These are phyloP conservation scores for Orius insidiosus DNA, from an alignment of 1,140 invertebrate species.

Conservation along the genomic window DNA sequence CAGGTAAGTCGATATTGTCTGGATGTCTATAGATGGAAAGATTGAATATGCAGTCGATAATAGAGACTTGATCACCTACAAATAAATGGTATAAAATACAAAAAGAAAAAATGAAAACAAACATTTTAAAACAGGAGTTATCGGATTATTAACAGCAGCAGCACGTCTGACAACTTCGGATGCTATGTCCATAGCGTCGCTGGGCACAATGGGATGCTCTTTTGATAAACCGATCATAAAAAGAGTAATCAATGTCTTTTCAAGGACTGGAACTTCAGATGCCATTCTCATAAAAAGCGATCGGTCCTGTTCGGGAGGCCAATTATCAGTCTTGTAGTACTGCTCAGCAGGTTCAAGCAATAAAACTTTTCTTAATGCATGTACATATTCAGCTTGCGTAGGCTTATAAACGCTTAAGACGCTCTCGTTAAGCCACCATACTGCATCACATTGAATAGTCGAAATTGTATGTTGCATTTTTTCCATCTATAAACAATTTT, in stretches of 20 bases:
- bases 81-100: constrained; percentile 35
- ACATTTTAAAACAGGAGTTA: constrained; percentile 36
- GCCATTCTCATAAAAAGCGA: constrained; percentile 59
- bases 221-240: constrained; percentile 23
- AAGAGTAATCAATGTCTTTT: constrained; percentile 18
- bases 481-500: constrained; percentile 26
- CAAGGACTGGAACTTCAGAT: constrained; percentile 45
- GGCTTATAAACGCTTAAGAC: constrained; percentile 59
- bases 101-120: constrained; percentile 16
- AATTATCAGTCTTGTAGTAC: constrained; percentile 84
- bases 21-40: constrained; percentile 82
- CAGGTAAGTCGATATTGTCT: constrained; percentile 75
- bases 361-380: constrained; percentile 70
- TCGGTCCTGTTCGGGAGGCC: constrained; percentile 79
- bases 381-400: constrained; percentile 50
- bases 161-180: constrained; percentile 73
- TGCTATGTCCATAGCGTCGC: constrained; percentile 68
- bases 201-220: constrained; percentile 62
- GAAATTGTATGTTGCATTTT: constrained; percentile 52
- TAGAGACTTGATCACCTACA: constrained; percentile 17
- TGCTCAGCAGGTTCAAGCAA: constrained; percentile 69
- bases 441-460: constrained; percentile 60
- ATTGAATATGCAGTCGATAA: constrained; percentile 80
- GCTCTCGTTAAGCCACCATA: constrained; percentile 70
- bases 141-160: constrained; percentile 36